These are phyloP conservation scores for Matsumurasca onukii DNA, from an alignment of 1,140 invertebrate species.

Conservation along the genomic window DNA sequence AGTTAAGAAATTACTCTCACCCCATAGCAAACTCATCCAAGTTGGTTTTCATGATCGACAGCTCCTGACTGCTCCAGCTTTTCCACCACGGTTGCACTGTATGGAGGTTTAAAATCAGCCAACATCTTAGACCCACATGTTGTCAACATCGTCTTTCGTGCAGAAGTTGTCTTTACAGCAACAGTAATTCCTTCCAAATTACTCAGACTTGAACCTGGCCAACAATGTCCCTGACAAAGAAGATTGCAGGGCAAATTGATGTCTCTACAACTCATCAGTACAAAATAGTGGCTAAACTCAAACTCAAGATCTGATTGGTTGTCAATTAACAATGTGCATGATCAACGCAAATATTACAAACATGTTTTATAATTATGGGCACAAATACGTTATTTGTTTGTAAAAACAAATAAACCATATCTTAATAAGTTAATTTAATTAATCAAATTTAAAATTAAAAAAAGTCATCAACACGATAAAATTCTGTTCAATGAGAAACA, in stretches of 20 bases:
- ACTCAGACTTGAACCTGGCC: too few species aligned
- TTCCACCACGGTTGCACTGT: constrained; percentile 89
- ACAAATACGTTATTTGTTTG: background rate
- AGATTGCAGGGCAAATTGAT: background rate
- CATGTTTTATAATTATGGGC: background rate
- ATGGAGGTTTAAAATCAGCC: constrained; percentile 81
- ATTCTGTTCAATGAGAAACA: too few species aligned
- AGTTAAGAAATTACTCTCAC: too few species aligned
- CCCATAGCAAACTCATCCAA: constrained; percentile 99
- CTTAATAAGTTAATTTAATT: too few species aligned
- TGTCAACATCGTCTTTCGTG: constrained; percentile 71
- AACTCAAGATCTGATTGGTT: background rate
- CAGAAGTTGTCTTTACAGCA: constrained; percentile 95
- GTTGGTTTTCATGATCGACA: constrained; percentile 95
- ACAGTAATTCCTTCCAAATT: constrained; percentile 81
- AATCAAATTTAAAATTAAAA: too few species aligned
- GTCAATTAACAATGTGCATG: background rate
- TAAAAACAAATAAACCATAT: too few species aligned
- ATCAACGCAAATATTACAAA: background rate
- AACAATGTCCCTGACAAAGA: constrained; percentile 39
- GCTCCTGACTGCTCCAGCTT: constrained; percentile 73
- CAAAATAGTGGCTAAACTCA: background rate
- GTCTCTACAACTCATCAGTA: background rate
- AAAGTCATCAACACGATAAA: too few species aligned
- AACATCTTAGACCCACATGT: constrained; percentile 96